These are phyloP conservation scores for Drosophila melanogaster DNA, from an alignment of 1,140 invertebrate species.

Conservation along the genomic window DNA sequence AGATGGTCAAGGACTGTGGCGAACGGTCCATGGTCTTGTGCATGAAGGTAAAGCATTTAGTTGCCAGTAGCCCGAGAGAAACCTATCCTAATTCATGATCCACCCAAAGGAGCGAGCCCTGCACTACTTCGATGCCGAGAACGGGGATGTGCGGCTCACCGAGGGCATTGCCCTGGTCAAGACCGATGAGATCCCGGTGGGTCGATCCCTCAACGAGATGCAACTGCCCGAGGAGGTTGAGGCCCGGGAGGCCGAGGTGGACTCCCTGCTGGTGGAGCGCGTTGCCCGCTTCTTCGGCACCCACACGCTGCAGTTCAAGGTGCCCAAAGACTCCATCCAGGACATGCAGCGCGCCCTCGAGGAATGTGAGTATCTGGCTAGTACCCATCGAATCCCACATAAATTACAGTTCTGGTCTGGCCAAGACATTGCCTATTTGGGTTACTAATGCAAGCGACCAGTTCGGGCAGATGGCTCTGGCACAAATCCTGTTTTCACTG, in stretches of 20 bases:
- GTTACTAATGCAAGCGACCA: slow-evolving; percentile 74
- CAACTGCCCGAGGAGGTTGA: slow-evolving; percentile 88
- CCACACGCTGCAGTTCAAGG: slow-evolving; percentile 91
- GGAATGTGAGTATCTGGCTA: slow-evolving; percentile 84
- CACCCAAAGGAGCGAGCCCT: slow-evolving; percentile 87
- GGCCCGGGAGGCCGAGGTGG: slow-evolving; percentile 90
- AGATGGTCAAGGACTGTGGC: slow-evolving; percentile 88
- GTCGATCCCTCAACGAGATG: slow-evolving; percentile 85
- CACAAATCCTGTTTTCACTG: slow-evolving; percentile 82
- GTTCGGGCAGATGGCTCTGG: slow-evolving; percentile 37
- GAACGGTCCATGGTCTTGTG: slow-evolving; percentile 90
- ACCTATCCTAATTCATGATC: not conserved
- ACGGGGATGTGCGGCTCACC: slow-evolving; percentile 86
- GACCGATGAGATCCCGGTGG: slow-evolving; percentile 86
- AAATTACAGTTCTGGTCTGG: slow-evolving; percentile 44
- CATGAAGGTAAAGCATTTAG: slow-evolving; percentile 86
- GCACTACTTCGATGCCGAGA: slow-evolving; percentile 87
- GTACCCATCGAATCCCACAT: not conserved
- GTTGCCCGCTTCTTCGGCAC: slow-evolving; percentile 90
- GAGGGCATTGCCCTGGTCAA: slow-evolving; percentile 90
- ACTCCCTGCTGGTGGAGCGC: slow-evolving; percentile 90
- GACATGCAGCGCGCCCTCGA: slow-evolving; percentile 89
- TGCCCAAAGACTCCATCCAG: slow-evolving; percentile 88
- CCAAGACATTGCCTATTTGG: slow-evolving; percentile 60
- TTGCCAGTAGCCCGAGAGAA: not conserved